Evolutionary conservation across 2,113 vertebrate genomes (phyloP).

Genomic region (Maccullochella peelii): DNA sequence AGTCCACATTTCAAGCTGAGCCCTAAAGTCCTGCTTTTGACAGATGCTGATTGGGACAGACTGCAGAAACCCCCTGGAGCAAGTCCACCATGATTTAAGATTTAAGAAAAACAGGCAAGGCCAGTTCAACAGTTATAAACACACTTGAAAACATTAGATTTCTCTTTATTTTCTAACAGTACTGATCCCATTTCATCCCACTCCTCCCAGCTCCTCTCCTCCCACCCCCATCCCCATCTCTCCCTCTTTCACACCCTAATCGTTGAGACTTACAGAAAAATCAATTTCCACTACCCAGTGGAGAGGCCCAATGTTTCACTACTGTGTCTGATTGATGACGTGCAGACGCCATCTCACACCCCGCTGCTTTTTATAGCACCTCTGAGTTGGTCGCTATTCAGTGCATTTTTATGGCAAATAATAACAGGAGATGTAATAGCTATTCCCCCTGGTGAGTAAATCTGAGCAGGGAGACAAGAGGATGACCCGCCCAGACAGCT

Average conservation of each 20-base stretch:
- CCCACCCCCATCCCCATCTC: conserved; percentile 11
- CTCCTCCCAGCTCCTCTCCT: conserved; percentile 27
- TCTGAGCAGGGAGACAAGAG: conserved; percentile 72
- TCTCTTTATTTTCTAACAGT: conserved; percentile 36
- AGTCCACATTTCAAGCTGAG: conserved; percentile 8
- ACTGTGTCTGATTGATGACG: conserved; percentile 82
- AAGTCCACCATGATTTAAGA: conserved; percentile 9
- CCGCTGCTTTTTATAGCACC: conserved; percentile 79
- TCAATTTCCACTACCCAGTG: conserved; percentile 77
- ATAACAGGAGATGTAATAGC: conserved; percentile 82
- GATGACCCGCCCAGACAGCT: conserved; percentile 69
- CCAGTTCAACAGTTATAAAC: conserved; percentile 27
- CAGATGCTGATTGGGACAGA: neutral
- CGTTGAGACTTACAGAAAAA: conserved; percentile 80
- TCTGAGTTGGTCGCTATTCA: conserved; percentile 76
- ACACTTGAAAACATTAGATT: conserved; percentile 47
- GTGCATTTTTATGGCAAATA: conserved; percentile 84
- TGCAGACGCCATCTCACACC: conserved; percentile 77
- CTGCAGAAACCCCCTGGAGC: conserved; percentile 1
- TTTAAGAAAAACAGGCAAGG: conserved; percentile 10
- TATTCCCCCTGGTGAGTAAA: conserved; percentile 77
- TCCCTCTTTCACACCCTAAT: conserved; percentile 79
- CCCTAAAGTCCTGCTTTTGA: conserved; percentile 1
- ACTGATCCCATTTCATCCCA: conserved; percentile 33
- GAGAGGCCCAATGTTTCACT: conserved; percentile 73